Base-by-base conservation (phyloP, 2,113 vertebrate genomes). In the Dermatemys mawii region DNA sequence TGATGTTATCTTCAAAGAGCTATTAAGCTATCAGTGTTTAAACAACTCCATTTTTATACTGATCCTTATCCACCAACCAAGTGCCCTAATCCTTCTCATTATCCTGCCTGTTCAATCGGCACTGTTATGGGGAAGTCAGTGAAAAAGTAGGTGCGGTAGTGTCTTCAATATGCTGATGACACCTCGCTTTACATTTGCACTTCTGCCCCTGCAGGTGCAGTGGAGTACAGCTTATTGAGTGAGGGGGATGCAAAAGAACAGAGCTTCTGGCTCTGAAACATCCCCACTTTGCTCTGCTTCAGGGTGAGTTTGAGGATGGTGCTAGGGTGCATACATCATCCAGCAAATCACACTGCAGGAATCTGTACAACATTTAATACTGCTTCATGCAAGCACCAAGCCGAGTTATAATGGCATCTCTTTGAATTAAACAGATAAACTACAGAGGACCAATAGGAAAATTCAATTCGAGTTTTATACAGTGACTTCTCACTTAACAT, bases 1-100 rank as follows among this genome's bases (percentile, higher is more conserved):
- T 82, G 24, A 70, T 7, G 22, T 27, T 49, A 0, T 0, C 2
- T 5, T 82, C 81, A 84, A 67, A 92, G 24, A 17, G 46, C 1
- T 76, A 2, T 2, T 44, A 86, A 41, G 21, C 21, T 48, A 1
- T 8, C 3, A 70, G 19, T 54, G 57, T 90, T 70, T 75, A 81
- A 91, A 55, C 10, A 10, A 90, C 17, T 35, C 2, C 84, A 2
- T 38, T 11, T 60, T 38, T 85, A 12, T 91, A 85, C 81, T 78
- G n/a, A 51, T 76, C 41, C 73, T 76, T 76, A 44, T 75, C 41
- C 21, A 76, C 73, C 5, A 83, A 1, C 21, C 35, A 84, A 2
- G 4, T 63, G 29, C 8, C 92, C 49, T 10, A 73, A 76, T 27
- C 24, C 13, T 44, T 46, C 83, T 70, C 86, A 46, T 79, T 44